Evolutionary conservation across 2,888 invertebrate species (phyloP).

Genomic region (Nephrotoma appendiculata): DNA sequence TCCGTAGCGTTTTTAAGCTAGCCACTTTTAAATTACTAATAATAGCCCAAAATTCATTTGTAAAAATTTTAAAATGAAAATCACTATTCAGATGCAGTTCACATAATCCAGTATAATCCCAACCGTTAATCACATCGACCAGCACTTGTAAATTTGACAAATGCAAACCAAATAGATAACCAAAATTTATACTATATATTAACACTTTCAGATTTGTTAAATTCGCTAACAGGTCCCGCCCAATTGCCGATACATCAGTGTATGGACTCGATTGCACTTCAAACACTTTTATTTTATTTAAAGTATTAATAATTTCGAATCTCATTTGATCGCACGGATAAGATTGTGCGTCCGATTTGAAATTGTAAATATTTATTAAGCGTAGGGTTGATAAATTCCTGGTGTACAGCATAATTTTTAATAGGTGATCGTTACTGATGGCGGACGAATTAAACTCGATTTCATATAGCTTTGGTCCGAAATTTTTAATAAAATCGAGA

Average conservation of each 20-base stretch:
- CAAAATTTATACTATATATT: not conserved
- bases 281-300: not conserved
- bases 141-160: not conserved
- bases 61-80: too few relatives aligned
- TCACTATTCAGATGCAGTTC: not conserved
- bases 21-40: not conserved
- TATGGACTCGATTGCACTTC: not conserved
- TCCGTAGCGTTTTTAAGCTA: not conserved
- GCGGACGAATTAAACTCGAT: not conserved
- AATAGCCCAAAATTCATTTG: too few relatives aligned
- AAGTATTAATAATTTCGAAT: not conserved
- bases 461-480: not conserved
- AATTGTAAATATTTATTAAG: not conserved
- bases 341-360: not conserved
- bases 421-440: not conserved
- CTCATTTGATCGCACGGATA: not conserved
- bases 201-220: not conserved
- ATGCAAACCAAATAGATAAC: not conserved
- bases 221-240: not conserved
- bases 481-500: not conserved
- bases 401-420: not conserved
- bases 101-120: not conserved
- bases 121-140: not conserved
- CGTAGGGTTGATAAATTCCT: not conserved
- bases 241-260: not conserved